Evolutionary conservation across 2,888 invertebrate genomes (phyloP), one percentile per base, ranked within the genome.

Genomic region (Melanostoma mellinum): DNA sequence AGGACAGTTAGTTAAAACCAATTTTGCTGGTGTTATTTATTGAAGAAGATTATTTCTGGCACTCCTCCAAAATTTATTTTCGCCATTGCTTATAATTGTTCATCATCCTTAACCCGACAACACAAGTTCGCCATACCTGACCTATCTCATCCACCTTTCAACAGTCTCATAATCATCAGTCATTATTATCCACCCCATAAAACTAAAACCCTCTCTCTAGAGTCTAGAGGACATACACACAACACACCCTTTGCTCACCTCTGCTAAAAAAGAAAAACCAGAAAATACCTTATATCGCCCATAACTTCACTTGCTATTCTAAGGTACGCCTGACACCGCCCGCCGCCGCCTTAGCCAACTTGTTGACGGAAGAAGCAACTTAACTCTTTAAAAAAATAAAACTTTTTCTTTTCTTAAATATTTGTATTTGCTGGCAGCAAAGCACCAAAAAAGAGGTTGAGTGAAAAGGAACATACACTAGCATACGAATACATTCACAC

Each of bases 311-410:
- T 63, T 63, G 36, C 38, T 48, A 48, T 36, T 36, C 9, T 6
- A 48, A 8, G n/a, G 36, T n/a, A 33, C 48, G 30, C 30, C 46
- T 63, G 63, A 63, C 36, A 38, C 63, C n/a, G 38, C 20, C 20
- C 6, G 6, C 44, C 44, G 8, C 8, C n/a, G 10, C 10, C 44
- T 44, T 9, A 67, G 67, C 52, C 75, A 71, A 80, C 75, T 80
- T 80, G 80, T 80, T 80, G 80, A 65, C 58, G 58, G 72, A 63
- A 65, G 46, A 74, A 74, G 60, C 36, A 58, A 65, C 69, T 80
- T 80, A 38, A 63, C 36, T 48, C 48, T 9, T 8, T 32, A 50
- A 42, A n/a, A 20, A 52, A 77, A 52, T 5, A 48, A 55, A 61
- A 20, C 6, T 36, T 50, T 42, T 58, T 52, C 36, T 53, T 53